A percentile compares a stretch with the other conserved stretches of the same genome.
Evolutionary conservation across 2,888 invertebrate genomes (phyloP).

Genomic region (Acheta domesticus): DNA sequence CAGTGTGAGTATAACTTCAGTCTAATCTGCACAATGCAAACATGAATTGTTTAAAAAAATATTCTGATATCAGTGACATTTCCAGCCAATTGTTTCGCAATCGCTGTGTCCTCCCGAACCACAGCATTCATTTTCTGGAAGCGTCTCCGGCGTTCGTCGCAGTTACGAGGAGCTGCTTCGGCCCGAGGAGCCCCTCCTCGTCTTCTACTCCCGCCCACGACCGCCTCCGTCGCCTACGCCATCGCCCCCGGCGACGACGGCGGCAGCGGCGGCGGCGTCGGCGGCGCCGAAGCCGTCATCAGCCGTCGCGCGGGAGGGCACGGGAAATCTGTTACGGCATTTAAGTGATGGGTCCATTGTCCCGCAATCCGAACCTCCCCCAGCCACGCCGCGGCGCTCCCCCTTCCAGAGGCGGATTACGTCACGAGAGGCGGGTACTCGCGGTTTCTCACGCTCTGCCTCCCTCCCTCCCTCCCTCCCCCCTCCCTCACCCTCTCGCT

Average conservation of each 20-base stretch:
- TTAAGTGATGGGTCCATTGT: slow-evolving; percentile 6
- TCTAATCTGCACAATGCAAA: too few relatives aligned
- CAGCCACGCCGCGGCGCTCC: neutral
- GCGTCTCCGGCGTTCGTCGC: too few relatives aligned
- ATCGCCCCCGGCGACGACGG: neutral
- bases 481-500: neutral
- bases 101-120: too few relatives aligned
- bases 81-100: too few relatives aligned
- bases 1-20: too few relatives aligned
- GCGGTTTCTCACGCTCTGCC: neutral
- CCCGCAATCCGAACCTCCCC: slow-evolving; percentile 8
- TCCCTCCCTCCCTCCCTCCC: neutral
- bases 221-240: neutral
- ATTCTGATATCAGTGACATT: too few relatives aligned
- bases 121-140: too few relatives aligned
- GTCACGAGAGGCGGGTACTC: slow-evolving; percentile 18
- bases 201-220: neutral
- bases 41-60: too few relatives aligned
- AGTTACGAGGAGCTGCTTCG: too few relatives aligned
- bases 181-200: neutral
- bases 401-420: neutral
- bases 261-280: neutral
- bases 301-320: neutral
- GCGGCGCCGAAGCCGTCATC: neutral
- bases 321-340: slow-evolving; percentile 2